Percentiles rank a stretch among this genome's conserved stretches.
phyloP scores from a whole-genome alignment of 2,888 invertebrate genomes.

The Synanthedon andrenaeformis region DNA sequence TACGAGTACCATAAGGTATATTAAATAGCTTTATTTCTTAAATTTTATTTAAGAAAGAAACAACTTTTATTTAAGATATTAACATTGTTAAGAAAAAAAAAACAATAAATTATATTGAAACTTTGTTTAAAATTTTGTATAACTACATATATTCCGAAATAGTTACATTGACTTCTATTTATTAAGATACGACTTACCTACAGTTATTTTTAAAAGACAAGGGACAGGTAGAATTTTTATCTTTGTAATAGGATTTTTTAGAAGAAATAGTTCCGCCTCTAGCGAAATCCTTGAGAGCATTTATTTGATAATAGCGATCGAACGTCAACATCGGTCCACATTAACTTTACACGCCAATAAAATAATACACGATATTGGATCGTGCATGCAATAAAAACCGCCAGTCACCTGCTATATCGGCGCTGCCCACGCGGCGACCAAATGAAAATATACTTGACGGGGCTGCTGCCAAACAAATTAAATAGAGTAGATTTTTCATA shows the following conservation, averaged over 20 bases:
- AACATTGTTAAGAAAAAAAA: too few species aligned
- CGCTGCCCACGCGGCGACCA: constrained; percentile 48
- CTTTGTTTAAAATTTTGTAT: too few species aligned
- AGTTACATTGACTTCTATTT: too few species aligned
- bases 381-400: constrained; percentile 52
- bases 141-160: too few species aligned
- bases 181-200: too few species aligned
- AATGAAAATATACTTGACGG: constrained; percentile 57
- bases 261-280: too few species aligned
- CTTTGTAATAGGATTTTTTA: background rate
- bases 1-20: too few species aligned
- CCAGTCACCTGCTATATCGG: constrained; percentile 52
- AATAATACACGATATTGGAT: constrained; percentile 49
- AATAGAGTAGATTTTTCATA: constrained; percentile 62
- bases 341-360: constrained; percentile 45
- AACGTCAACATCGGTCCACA: constrained; percentile 29
- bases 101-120: too few species aligned
- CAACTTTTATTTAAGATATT: too few species aligned
- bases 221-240: background rate
- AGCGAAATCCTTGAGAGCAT: background rate
- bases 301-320: constrained; percentile 3
- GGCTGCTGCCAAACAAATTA: constrained; percentile 63
- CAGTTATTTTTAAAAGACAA: too few species aligned
- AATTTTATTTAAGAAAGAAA: too few species aligned
- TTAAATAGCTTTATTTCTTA: too few species aligned